phyloP scores from a whole-genome alignment of 2,113 vertebrate genomes.

The Epinephelus cyanopodus region DNA sequence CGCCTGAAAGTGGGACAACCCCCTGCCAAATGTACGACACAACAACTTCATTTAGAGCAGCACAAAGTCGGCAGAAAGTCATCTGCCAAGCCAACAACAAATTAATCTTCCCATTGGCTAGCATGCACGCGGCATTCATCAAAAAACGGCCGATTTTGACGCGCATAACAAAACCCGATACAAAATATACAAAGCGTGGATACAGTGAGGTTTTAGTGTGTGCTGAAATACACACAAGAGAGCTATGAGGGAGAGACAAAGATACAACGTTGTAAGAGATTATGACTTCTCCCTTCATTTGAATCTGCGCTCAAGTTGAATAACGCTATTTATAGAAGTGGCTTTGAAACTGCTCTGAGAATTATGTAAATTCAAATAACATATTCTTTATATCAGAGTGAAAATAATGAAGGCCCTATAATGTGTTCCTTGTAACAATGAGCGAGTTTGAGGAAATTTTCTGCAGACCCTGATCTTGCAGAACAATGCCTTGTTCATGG shows the following conservation, averaged over 20 bases:
- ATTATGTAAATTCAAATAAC: slow-evolving; percentile 82
- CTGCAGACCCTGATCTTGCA: slow-evolving; percentile 73
- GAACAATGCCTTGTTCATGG: slow-evolving; percentile 82
- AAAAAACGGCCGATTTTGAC: slow-evolving; percentile 45
- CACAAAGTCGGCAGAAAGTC: slow-evolving; percentile 71
- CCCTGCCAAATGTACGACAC: slow-evolving; percentile 24
- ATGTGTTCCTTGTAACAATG: slow-evolving; percentile 78
- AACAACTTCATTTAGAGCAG: slow-evolving; percentile 51
- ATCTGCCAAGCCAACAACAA: slow-evolving; percentile 56
- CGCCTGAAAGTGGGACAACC: slow-evolving; percentile 70
- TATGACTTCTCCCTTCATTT: slow-evolving; percentile 70
- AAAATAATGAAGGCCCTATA: slow-evolving; percentile 79
- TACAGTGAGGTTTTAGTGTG: slow-evolving; percentile 31
- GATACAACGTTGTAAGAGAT: slow-evolving; percentile 68
- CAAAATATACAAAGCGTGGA: slow-evolving; percentile 53
- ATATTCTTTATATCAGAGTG: slow-evolving; percentile 79
- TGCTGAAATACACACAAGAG: slow-evolving; percentile 36
- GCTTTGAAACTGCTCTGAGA: slow-evolving; percentile 72
- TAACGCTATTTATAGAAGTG: slow-evolving; percentile 79
- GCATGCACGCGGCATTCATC: slow-evolving; percentile 7
- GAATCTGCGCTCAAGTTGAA: slow-evolving; percentile 73
- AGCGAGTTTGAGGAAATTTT: slow-evolving; percentile 72
- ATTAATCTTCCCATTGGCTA: slow-evolving; percentile 50
- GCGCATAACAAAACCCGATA: slow-evolving; percentile 45
- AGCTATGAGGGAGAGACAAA: slow-evolving; percentile 55